Evolutionary conservation across 2,888 invertebrate species (phyloP).

Genomic region (Crossocerus cetratus): DNA sequence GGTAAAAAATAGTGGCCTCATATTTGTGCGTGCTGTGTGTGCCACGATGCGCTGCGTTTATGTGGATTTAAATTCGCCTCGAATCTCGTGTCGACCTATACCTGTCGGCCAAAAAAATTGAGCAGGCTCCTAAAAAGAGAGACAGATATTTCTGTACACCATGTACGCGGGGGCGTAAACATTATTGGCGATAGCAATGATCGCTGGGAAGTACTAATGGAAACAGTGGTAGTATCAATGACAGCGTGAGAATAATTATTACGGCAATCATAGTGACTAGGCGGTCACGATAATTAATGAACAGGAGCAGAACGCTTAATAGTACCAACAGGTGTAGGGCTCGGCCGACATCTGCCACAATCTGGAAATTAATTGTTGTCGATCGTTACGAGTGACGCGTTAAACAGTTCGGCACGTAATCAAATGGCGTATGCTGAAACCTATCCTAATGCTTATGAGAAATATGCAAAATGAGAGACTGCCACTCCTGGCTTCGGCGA

Average conservation of each 20-base stretch:
- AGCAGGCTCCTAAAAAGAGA: slow-evolving; percentile 30
- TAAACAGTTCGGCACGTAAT: slow-evolving; percentile 6
- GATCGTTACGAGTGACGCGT: slow-evolving; percentile 21
- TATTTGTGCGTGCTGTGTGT: not conserved
- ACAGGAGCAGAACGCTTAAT: slow-evolving; percentile 25
- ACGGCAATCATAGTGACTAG: slow-evolving; percentile 12
- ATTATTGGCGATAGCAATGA: not conserved
- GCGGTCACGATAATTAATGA: slow-evolving; percentile 14
- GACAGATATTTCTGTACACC: not conserved
- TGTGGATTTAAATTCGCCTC: slow-evolving; percentile 12
- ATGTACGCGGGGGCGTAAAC: not conserved
- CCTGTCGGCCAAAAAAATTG: not conserved
- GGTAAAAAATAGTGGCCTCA: too few species aligned
- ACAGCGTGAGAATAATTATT: slow-evolving; percentile 11
- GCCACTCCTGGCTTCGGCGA: slow-evolving; percentile 45
- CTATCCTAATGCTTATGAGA: not conserved
- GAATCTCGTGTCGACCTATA: not conserved
- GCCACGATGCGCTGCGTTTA: slow-evolving; percentile 30
- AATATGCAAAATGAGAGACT: slow-evolving; percentile 14
- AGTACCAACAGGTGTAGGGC: slow-evolving; percentile 22
- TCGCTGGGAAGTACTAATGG: not conserved
- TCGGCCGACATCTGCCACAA: slow-evolving; percentile 29
- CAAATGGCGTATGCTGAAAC: not conserved
- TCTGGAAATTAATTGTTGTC: slow-evolving; percentile 37
- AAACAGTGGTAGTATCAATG: slow-evolving; percentile 6